Percentiles rank a stretch among this genome's conserved stretches.
phyloP scores from a whole-genome alignment of 2,113 vertebrate species.

The Monopterus albus region DNA sequence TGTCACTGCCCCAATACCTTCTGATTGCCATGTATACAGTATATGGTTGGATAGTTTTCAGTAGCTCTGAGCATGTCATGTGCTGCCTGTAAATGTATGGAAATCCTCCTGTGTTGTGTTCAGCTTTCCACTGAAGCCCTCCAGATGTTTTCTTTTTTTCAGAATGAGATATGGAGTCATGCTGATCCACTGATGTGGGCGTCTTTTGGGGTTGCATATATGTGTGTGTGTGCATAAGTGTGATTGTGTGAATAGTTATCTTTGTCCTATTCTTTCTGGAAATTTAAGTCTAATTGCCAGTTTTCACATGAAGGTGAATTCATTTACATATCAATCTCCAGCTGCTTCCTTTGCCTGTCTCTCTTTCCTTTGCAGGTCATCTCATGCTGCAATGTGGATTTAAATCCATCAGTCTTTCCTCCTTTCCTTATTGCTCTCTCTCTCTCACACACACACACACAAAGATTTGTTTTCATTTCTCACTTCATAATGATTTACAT shows the following conservation, averaged over 20 bases:
- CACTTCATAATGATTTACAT: no score
- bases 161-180: constrained; percentile 38
- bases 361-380: constrained; percentile 30
- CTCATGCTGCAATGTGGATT: constrained; percentile 35
- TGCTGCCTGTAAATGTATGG: constrained; percentile 44
- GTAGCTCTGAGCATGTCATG: constrained; percentile 2
- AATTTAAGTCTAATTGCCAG: constrained; percentile 58
- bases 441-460: neutral
- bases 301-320: constrained; percentile 67
- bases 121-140: constrained; percentile 37
- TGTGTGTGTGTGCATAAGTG: neutral
- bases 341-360: constrained; percentile 24
- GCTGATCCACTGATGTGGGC: constrained; percentile 17
- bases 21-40: constrained; percentile 9
- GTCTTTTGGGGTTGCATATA: constrained; percentile 9
- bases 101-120: constrained; percentile 42
- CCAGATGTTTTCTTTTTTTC: constrained; percentile 58
- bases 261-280: constrained; percentile 68
- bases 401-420: constrained; percentile 44
- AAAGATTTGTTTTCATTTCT: no score
- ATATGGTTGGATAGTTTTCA: neutral
- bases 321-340: constrained; percentile 68
- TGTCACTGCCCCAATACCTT: constrained; percentile 20
- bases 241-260: constrained; percentile 40
- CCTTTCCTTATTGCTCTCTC: constrained; percentile 6